Evolutionary conservation across 1,140 invertebrate genomes (phyloP), one percentile per base, ranked within the genome.

Genomic region (Scaptomyza hsui): DNA sequence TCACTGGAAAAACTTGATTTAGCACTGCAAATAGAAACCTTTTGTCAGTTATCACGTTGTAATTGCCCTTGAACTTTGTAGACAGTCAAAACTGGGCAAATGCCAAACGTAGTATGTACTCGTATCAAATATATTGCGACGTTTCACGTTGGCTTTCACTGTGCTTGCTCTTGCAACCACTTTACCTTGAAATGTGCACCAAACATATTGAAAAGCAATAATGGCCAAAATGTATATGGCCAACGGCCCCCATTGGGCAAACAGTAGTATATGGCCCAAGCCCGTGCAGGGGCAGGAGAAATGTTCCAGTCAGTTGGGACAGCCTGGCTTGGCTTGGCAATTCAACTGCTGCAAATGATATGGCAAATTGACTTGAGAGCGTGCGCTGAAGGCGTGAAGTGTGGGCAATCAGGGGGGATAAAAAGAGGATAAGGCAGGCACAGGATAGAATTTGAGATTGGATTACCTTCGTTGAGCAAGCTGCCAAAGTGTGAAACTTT

Each of bases 21-120:
- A 49, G 26, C 37, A 35, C 15, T 18, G 12, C 32, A 63, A 63
- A 70, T 63, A 5, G 10, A 32, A 56, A 9, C 21, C n/a, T 63
- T 29, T 51, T 44, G 62, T 37, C 32, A 37, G 32, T 70, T 67
- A 52, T 24, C 39, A 24, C 32, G 7, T 29, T 29, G 12, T 60
- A 72, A 72, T 53, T 72, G 69, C 47, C 69, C 69, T 68, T 72
- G 69, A 72, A 72, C 69, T 72, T 55, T 48, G 53, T 13, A 55
- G 51, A 48, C 32, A 48, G 49, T 4, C 41, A 10, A 13, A 51
- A 29, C 42, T 71, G 60, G 39, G 32, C 10, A 67, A 72, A 41
- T 52, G 62, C 53, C 61, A 72, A 59, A 37, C 21, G 32, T 24
- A 29, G 0, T 24, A 5, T 24, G 24, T 24, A 62, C 15, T 42